Evolutionary conservation across 2,113 vertebrate species (phyloP), one percentile per base, ranked within the genome.

Genomic region (Rhynchopsitta pachyrhyncha): DNA sequence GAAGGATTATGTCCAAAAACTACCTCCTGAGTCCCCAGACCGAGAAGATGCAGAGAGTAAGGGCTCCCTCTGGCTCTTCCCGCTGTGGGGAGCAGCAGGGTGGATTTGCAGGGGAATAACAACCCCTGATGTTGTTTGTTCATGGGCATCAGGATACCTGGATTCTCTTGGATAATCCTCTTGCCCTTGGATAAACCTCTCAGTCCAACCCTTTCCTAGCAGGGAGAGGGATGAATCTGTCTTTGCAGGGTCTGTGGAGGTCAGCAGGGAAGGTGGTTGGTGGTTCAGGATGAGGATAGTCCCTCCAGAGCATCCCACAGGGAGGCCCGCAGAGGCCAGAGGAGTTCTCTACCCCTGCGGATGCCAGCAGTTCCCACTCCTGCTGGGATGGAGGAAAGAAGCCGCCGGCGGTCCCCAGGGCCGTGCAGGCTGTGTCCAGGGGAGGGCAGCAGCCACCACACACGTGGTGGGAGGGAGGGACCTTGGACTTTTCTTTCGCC

Each of bases 1-100:
- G 46, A 98, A 98, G 83, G 99, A 99, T n/a, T 99, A 99, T 3
- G 77, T 99, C 33, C 98, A 89, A 91, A 99, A 98, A 67, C 98
- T 99, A 7, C 98, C 98, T 0, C 84, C 97, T 2, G 86, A 98
- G 5, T 97, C 98, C 74, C 96, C 97, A 0, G 99, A 99, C 96
- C 94, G 77, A 52, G 92, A 77, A 0, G 96, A 98, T 10, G 98
- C 98, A 10, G 97, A 98, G 87, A 99, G 99, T 99, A 92, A 98
- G 98, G 53, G 66, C 35, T 57, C 41, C 2, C 3, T 25, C 24
- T 7, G 42, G 13, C 47, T n/a, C 23, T 17, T 11, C 77, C 29
- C 1, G 2, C 9, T 29, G 22, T 9, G 13, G 82, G 69, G 41
- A 31, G 49, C 5, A 44, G 47, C 42, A 64, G 46, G 41, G 25